Evolutionary conservation across 2,888 invertebrate species (phyloP).

Genomic region (Hoplodrina blanda): DNA sequence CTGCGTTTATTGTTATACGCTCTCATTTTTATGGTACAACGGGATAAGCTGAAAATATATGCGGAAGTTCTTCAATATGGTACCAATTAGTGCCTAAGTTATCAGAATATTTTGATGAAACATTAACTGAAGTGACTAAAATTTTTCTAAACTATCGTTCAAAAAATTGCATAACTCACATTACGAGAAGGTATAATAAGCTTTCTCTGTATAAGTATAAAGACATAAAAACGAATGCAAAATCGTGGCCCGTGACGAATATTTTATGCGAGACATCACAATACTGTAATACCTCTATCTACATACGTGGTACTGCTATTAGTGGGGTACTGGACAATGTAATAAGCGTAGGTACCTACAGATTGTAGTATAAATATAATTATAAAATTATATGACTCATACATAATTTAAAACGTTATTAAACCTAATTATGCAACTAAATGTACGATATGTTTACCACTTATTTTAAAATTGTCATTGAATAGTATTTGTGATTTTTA

Average conservation of each 20-base stretch:
- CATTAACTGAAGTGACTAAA: background rate
- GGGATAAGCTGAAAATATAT: background rate
- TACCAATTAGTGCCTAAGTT: background rate
- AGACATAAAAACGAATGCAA: slow-evolving; percentile 76
- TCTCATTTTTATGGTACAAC: background rate
- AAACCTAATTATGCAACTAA: background rate
- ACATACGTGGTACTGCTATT: slow-evolving; percentile 50
- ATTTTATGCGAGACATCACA: slow-evolving; percentile 75
- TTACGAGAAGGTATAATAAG: slow-evolving; percentile 74
- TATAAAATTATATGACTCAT: slow-evolving; percentile 26
- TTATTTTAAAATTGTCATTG: background rate
- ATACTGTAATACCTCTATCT: slow-evolving; percentile 61
- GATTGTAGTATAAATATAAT: slow-evolving; percentile 29
- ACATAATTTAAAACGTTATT: slow-evolving; percentile 35
- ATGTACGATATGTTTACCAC: background rate
- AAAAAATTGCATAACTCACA: slow-evolving; percentile 74
- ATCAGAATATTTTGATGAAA: background rate
- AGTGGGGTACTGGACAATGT: slow-evolving; percentile 42
- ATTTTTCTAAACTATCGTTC: slow-evolving; percentile 39
- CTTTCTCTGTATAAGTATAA: slow-evolving; percentile 83
- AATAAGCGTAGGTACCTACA: slow-evolving; percentile 33
- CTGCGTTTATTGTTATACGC: background rate
- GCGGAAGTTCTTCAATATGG: background rate
- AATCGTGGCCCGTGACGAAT: slow-evolving; percentile 82
- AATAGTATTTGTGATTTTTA: too few relatives aligned